A percentile compares a stretch with the other conserved stretches of the same genome.
These are phyloP conservation scores for Meloidogyne chitwoodi DNA, from an alignment of 1,140 invertebrate genomes.

Conservation along the genomic window DNA sequence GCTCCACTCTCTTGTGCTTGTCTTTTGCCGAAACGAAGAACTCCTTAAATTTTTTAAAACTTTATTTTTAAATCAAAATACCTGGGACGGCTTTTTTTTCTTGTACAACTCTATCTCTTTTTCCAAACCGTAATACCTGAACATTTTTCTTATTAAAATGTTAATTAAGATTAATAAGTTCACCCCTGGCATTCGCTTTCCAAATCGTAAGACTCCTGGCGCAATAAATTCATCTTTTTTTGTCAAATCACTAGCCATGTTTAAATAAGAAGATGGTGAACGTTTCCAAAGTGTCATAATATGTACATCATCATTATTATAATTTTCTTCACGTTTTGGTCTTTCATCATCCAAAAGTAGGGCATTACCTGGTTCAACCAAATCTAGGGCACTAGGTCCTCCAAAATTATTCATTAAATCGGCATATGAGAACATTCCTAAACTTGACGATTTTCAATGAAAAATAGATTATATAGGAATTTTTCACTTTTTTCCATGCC, in stretches of 20 bases:
- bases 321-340: slow-evolving; percentile 6
- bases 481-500: not conserved
- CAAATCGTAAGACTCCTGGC: slow-evolving; percentile 24
- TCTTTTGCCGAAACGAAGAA: slow-evolving; percentile 30
- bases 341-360: slow-evolving; percentile 8
- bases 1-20: not conserved
- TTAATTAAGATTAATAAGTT: not conserved
- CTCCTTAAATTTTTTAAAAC: not conserved
- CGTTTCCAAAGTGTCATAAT: slow-evolving; percentile 9
- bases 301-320: not conserved
- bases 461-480: not conserved
- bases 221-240: slow-evolving; percentile 15
- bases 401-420: slow-evolving; percentile 20
- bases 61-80: not conserved
- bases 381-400: slow-evolving; percentile 8
- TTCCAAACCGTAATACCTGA: slow-evolving; percentile 21
- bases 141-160: not conserved
- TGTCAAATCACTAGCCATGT: not conserved
- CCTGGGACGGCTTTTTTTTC: slow-evolving; percentile 19
- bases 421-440: slow-evolving; percentile 11
- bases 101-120: slow-evolving; percentile 10
- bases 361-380: not conserved
- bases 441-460: not conserved
- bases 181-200: slow-evolving; percentile 17
- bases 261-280: slow-evolving; percentile 1